Evolutionary conservation across 2,888 invertebrate species (phyloP).

Genomic region (Leptinotarsa peninsularis): DNA sequence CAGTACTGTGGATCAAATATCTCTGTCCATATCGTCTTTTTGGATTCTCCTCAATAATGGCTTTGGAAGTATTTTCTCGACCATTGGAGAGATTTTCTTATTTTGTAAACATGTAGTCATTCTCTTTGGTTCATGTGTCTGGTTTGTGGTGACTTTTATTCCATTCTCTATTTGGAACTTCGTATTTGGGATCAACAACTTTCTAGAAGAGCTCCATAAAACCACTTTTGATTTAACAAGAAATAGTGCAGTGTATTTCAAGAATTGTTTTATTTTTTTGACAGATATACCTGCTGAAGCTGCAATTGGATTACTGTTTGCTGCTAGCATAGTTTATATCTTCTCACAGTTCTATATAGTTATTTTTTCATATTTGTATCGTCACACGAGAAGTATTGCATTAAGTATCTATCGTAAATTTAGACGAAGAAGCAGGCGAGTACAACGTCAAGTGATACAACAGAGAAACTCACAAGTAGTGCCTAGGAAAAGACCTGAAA

Average conservation of each 20-base stretch:
- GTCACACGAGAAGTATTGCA: slow-evolving; percentile 29
- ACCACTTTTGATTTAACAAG: slow-evolving; percentile 36
- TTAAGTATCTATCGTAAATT: slow-evolving; percentile 29
- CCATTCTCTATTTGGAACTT: slow-evolving; percentile 46
- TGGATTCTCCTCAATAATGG: background rate
- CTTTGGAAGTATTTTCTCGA: slow-evolving; percentile 20
- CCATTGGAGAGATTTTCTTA: slow-evolving; percentile 44
- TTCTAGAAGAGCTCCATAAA: slow-evolving; percentile 1
- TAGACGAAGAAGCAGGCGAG: slow-evolving; percentile 20
- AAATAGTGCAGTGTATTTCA: slow-evolving; percentile 30
- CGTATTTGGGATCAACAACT: background rate
- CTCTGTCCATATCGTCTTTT: background rate
- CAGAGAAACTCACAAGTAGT: background rate
- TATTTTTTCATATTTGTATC: slow-evolving; percentile 43
- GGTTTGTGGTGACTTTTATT: slow-evolving; percentile 57
- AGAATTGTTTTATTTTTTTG: slow-evolving; percentile 49
- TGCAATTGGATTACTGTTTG: slow-evolving; percentile 53
- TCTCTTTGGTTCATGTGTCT: slow-evolving; percentile 58
- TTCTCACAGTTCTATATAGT: slow-evolving; percentile 55
- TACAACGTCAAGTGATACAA: background rate
- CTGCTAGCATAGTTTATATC: slow-evolving; percentile 53
- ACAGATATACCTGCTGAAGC: slow-evolving; percentile 60
- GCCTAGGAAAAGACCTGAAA: slow-evolving; percentile 14
- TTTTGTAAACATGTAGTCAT: slow-evolving; percentile 53
- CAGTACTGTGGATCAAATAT: background rate